These are phyloP conservation scores for Echinops telfairi DNA, from an alignment of 2,113 vertebrate species.

Conservation along the genomic window DNA sequence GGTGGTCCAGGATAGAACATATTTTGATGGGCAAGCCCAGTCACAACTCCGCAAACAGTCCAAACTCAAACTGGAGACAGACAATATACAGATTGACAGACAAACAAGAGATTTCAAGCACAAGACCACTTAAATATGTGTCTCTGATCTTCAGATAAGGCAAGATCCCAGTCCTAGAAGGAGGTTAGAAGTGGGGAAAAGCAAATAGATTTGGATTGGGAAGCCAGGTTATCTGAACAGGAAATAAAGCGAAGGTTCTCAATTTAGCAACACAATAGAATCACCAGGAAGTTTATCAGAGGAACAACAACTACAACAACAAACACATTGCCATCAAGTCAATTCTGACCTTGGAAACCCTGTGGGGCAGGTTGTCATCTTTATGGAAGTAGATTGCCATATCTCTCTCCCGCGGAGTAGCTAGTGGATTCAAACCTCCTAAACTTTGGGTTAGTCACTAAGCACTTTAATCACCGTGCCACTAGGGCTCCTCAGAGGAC, in stretches of 20 bases:
- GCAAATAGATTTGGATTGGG: neutral
- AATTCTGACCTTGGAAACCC: too few species aligned
- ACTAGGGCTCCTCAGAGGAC: too few species aligned
- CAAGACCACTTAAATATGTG: neutral
- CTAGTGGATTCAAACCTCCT: too few species aligned
- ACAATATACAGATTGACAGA: neutral
- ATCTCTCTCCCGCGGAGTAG: too few species aligned
- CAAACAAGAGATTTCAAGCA: neutral
- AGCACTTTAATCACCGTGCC: too few species aligned
- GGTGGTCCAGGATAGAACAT: neutral
- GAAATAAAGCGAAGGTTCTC: neutral
- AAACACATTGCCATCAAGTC: neutral
- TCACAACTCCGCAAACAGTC: neutral
- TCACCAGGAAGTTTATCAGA: neutral
- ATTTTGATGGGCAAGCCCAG: neutral
- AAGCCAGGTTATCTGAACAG: neutral
- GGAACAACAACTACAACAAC: neutral
- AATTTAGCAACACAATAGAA: neutral
- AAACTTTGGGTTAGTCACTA: too few species aligned
- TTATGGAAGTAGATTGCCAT: too few species aligned
- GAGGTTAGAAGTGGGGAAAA: neutral
- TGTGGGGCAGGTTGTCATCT: too few species aligned
- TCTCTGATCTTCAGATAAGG: neutral
- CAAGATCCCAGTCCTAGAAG: neutral
- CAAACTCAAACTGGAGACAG: neutral